These are phyloP conservation scores for Teleopsis dalmanni DNA, from an alignment of 1,140 invertebrate species.

Conservation along the genomic window DNA sequence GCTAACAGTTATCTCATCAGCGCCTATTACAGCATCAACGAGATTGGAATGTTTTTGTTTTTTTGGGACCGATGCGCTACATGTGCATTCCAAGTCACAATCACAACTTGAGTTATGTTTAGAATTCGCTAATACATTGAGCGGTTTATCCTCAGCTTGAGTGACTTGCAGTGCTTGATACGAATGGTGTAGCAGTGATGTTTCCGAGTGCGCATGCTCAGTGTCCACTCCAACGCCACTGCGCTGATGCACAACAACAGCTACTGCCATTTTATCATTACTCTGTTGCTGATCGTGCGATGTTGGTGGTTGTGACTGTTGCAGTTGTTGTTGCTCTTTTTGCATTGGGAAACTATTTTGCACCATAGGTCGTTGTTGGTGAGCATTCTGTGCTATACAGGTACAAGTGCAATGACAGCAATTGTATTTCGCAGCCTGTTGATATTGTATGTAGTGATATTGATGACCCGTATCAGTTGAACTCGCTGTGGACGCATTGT, in stretches of 20 bases:
- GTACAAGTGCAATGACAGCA: no score
- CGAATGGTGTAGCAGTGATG: slow-evolving; percentile 37
- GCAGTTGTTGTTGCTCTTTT: slow-evolving; percentile 16
- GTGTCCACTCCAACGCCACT: slow-evolving; percentile 9
- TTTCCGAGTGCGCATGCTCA: slow-evolving; percentile 26
- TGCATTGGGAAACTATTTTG: slow-evolving; percentile 12
- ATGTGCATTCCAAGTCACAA: slow-evolving; percentile 36
- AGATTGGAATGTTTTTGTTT: slow-evolving; percentile 30
- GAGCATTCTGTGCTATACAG: no score
- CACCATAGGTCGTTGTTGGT: not conserved
- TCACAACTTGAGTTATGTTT: slow-evolving; percentile 21
- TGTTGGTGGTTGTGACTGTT: slow-evolving; percentile 8
- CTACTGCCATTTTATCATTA: not conserved
- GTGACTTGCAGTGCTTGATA: slow-evolving; percentile 31
- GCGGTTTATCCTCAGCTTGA: slow-evolving; percentile 10
- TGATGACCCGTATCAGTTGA: slow-evolving; percentile 20
- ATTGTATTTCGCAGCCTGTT: slow-evolving; percentile 23
- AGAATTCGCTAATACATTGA: slow-evolving; percentile 1
- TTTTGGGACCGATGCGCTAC: slow-evolving; percentile 11
- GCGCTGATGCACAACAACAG: slow-evolving; percentile 28
- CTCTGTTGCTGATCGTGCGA: slow-evolving; percentile 11
- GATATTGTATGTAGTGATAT: slow-evolving; percentile 43
- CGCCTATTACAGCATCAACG: slow-evolving; percentile 35
- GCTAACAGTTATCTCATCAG: slow-evolving; percentile 40
- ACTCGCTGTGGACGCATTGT: not conserved